phyloP scores from a whole-genome alignment of 1,140 invertebrate genomes.

The Diachasma alloeum region DNA sequence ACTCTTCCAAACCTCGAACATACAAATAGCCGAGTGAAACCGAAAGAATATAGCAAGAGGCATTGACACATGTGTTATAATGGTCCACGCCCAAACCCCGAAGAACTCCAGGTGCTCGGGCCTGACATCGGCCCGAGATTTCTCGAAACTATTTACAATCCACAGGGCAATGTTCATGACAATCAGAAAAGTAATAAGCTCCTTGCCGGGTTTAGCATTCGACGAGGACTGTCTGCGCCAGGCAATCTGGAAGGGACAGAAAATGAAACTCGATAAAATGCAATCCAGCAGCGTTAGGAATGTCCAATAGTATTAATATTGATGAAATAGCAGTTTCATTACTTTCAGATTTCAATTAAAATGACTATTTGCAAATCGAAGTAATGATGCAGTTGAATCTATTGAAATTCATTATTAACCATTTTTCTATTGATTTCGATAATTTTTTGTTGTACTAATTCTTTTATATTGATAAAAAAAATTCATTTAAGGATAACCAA shows the following conservation, averaged over 20 bases:
- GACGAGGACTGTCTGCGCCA: conserved; percentile 74
- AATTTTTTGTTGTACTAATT: no score
- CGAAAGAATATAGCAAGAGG: conserved; percentile 87
- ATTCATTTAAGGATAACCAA: no score
- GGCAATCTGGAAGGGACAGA: conserved; percentile 74
- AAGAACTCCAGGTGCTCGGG: conserved; percentile 82
- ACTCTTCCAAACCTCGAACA: conserved; percentile 84
- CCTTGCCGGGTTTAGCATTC: conserved; percentile 81
- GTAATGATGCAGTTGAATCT: no score
- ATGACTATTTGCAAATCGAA: no score
- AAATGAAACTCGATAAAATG: not conserved
- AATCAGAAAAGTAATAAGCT: conserved; percentile 84
- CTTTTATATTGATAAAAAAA: no score
- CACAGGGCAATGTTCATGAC: conserved; percentile 88
- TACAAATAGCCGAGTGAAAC: conserved; percentile 82
- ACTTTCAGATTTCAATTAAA: no score
- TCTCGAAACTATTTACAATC: conserved; percentile 86
- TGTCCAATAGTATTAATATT: not conserved
- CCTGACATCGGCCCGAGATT: conserved; percentile 80
- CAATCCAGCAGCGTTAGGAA: not conserved
- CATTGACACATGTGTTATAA: conserved; percentile 86
- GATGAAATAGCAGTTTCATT: no score
- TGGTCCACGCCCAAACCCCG: conserved; percentile 86
- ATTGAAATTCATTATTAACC: no score
- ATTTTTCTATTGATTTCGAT: no score